Evolutionary conservation across 2,888 invertebrate genomes (phyloP).

Genomic region (Lasiommata megera): DNA sequence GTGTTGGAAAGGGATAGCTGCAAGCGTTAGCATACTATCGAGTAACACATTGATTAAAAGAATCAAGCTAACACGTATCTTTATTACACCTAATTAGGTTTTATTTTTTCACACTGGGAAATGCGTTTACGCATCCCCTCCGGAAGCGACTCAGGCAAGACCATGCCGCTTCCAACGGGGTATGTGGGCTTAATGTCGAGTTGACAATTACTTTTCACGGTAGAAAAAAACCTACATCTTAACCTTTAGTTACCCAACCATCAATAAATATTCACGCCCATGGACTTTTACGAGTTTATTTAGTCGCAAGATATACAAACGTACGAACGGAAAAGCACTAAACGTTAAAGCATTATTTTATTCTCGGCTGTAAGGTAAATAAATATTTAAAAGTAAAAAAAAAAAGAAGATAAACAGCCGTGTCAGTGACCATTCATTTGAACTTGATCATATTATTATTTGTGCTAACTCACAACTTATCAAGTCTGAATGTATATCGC

Average conservation of each 20-base stretch:
- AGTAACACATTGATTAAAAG: too few relatives aligned
- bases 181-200: too few relatives aligned
- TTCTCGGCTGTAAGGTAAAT: slow-evolving; percentile 11
- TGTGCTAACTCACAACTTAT: background rate
- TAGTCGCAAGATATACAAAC: slow-evolving; percentile 25
- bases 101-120: too few relatives aligned
- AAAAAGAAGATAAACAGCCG: slow-evolving; percentile 3
- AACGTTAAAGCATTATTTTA: slow-evolving; percentile 15
- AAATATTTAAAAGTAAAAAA: too few relatives aligned
- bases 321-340: slow-evolving; percentile 5
- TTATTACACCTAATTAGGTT: too few relatives aligned
- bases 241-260: slow-evolving; percentile 16
- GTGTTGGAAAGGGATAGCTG: too few relatives aligned
- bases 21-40: too few relatives aligned
- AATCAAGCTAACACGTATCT: too few relatives aligned
- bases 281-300: slow-evolving; percentile 22
- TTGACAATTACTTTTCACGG: background rate
- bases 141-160: too few relatives aligned
- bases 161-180: too few relatives aligned
- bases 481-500: too few relatives aligned
- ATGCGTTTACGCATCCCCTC: too few relatives aligned
- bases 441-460: background rate
- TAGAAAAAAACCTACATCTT: background rate
- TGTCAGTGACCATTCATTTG: background rate
- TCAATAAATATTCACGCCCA: slow-evolving; percentile 17